Percentiles rank a stretch among this genome's conserved stretches.
Evolutionary conservation across 2,888 invertebrate genomes (phyloP).

Genomic region (Pogonocherus hispidulus): DNA sequence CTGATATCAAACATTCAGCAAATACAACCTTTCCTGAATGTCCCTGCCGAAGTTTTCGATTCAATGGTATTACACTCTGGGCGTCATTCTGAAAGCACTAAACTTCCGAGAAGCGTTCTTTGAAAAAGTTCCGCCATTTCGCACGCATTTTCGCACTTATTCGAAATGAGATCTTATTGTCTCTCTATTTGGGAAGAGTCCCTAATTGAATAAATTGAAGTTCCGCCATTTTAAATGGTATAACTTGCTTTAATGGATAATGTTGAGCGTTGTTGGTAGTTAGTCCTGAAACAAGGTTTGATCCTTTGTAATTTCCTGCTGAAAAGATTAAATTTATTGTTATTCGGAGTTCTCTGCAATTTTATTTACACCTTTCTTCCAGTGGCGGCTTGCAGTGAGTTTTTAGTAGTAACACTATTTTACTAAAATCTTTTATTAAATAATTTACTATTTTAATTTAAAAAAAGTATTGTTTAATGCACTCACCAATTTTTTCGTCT

Average conservation of each 20-base stretch:
- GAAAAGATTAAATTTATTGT: not conserved
- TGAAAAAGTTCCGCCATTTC: conserved; percentile 21
- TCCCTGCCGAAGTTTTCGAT: conserved; percentile 14
- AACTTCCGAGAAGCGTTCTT: conserved; percentile 7
- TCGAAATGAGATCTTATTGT: conserved; percentile 22
- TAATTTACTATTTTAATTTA: no score
- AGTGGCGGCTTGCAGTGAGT: no score
- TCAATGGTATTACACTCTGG: not conserved
- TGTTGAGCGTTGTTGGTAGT: not conserved
- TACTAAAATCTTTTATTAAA: no score
- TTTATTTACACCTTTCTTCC: not conserved
- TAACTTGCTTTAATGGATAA: not conserved
- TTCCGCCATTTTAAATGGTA: conserved; percentile 10
- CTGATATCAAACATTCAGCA: not conserved
- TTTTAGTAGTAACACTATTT: no score
- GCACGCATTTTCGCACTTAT: conserved; percentile 13
- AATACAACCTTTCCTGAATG: conserved; percentile 9
- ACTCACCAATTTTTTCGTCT: no score
- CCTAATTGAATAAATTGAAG: conserved; percentile 20
- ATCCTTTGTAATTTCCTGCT: not conserved
- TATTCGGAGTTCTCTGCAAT: not conserved
- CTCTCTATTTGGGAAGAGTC: conserved; percentile 1
- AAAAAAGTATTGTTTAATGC: no score
- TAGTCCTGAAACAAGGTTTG: not conserved
- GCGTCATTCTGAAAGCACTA: conserved; percentile 12